Conservation (phyloP, 2,888 invertebrate genomes). For the Dryocosmus kuriphilus region DNA sequence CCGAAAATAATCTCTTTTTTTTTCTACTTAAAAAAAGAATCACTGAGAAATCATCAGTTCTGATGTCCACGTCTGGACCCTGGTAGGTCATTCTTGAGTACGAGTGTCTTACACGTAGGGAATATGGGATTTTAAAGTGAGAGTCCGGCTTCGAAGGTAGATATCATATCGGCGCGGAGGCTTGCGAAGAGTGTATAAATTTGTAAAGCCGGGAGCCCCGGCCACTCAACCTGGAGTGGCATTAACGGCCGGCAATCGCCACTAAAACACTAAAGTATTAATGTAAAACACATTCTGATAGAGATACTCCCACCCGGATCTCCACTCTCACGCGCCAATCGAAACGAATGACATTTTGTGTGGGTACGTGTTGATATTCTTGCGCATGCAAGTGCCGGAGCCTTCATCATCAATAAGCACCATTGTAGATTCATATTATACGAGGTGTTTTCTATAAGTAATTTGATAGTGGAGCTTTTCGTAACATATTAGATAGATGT, state of each 20-base stretch:
- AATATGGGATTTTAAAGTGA: slow-evolving; percentile 30
- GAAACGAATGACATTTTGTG: slow-evolving; percentile 44
- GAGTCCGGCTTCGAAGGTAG: slow-evolving; percentile 57
- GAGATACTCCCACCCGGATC: slow-evolving; percentile 70
- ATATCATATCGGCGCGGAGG: slow-evolving; percentile 72
- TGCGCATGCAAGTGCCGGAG: slow-evolving; percentile 19
- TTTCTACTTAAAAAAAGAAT: background rate
- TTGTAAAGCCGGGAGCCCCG: slow-evolving; percentile 74
- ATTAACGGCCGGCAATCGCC: slow-evolving; percentile 76
- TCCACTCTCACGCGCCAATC: slow-evolving; percentile 52
- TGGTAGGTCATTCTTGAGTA: slow-evolving; percentile 11
- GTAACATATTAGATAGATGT: background rate
- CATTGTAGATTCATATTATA: background rate
- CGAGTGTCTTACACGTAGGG: slow-evolving; percentile 11
- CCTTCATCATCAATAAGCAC: slow-evolving; percentile 21
- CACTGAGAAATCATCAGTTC: slow-evolving; percentile 4
- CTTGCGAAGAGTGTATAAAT: slow-evolving; percentile 72
- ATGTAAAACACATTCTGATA: slow-evolving; percentile 78
- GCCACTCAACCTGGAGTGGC: slow-evolving; percentile 73
- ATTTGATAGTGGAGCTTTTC: background rate
- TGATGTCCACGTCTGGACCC: background rate
- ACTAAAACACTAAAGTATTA: slow-evolving; percentile 76
- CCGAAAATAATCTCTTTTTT: background rate
- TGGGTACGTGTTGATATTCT: slow-evolving; percentile 11
- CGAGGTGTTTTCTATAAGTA: background rate